phyloP scores from a whole-genome alignment of 2,888 invertebrate genomes.

The Lasioglossum pauxillum region DNA sequence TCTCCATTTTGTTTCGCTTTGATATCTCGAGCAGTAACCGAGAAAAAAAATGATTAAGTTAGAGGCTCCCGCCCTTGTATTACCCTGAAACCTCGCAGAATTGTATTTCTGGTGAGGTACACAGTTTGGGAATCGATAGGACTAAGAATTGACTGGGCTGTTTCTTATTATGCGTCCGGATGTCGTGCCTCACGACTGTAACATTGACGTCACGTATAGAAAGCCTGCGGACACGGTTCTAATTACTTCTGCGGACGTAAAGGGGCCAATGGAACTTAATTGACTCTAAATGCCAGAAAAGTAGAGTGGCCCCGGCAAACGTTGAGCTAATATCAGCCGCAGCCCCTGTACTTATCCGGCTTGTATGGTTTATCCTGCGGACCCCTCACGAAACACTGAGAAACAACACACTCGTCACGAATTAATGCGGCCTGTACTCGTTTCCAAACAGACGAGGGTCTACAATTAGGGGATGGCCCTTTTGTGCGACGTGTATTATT shows the following conservation, averaged over 20 bases:
- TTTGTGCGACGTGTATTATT: constrained; percentile 22
- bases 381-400: constrained; percentile 47
- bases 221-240: not conserved
- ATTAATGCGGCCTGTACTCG: constrained; percentile 57
- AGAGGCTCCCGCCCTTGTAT: not conserved
- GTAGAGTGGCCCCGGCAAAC: constrained; percentile 41
- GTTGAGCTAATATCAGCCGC: constrained; percentile 46
- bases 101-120: not conserved
- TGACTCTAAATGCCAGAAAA: constrained; percentile 44
- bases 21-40: too few species aligned
- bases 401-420: constrained; percentile 59
- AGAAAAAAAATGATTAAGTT: not conserved
- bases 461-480: constrained; percentile 47
- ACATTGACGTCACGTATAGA: constrained; percentile 2
- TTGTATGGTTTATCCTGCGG: constrained; percentile 35
- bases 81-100: not conserved
- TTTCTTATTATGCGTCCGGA: not conserved
- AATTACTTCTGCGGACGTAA: constrained; percentile 15
- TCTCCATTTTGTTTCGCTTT: not conserved
- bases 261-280: constrained; percentile 36
- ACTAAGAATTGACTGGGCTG: not conserved
- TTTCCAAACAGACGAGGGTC: constrained; percentile 46
- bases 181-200: not conserved
- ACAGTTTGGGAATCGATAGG: not conserved
- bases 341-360: constrained; percentile 29